These are phyloP conservation scores for Agrotis puta DNA, from an alignment of 2,888 invertebrate genomes.

Conservation along the genomic window DNA sequence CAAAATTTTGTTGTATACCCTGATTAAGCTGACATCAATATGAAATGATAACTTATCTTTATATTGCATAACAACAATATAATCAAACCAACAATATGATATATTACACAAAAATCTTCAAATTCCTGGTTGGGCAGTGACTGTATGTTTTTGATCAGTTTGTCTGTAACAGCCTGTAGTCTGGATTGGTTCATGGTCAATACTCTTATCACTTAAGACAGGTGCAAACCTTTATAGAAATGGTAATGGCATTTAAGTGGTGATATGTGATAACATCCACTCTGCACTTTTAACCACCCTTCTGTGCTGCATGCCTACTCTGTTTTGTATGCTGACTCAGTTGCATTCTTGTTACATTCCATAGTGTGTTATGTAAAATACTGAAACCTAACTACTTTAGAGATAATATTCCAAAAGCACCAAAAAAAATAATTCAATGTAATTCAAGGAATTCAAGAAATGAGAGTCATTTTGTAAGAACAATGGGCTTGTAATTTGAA, in stretches of 20 bases:
- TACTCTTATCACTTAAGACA: neutral
- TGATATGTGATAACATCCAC: too few species aligned
- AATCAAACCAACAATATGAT: neutral
- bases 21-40: neutral
- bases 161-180: neutral
- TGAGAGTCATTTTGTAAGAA: constrained; percentile 11
- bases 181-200: neutral
- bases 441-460: constrained; percentile 21
- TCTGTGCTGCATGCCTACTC: too few species aligned
- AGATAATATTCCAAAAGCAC: neutral
- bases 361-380: too few species aligned
- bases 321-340: too few species aligned
- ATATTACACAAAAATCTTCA: neutral
- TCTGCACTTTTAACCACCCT: too few species aligned
- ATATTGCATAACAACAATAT: neutral
- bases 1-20: neutral
- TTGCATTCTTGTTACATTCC: too few species aligned
- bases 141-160: neutral
- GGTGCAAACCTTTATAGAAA: too few species aligned
- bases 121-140: neutral
- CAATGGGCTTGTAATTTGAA: constrained; percentile 42
- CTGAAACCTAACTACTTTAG: too few species aligned
- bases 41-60: constrained; percentile 6
- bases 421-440: neutral
- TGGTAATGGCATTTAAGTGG: too few species aligned